Evolutionary conservation across 2,888 invertebrate genomes (phyloP), one percentile per base, ranked within the genome.

Genomic region (Tiliacea citrago): DNA sequence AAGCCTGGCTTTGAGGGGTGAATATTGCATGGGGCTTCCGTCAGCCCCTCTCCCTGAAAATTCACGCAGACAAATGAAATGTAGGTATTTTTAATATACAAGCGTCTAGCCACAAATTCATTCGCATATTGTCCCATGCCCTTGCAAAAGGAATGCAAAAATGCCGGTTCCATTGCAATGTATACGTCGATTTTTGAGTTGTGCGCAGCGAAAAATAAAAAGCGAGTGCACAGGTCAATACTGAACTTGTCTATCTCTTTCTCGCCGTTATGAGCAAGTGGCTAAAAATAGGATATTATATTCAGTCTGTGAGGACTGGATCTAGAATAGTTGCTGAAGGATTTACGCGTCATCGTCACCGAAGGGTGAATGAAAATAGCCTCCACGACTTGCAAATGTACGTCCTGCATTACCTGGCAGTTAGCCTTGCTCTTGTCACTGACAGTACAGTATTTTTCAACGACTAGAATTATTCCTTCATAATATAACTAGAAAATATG

Each of bases 151-250:
- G 55, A 62, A 75, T 78, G 58, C 47, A 29, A 75, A 62, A 75
- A 78, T 68, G 58, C 63, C 21, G 13, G 42, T 21, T 42, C 35
- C 58, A 58, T 53, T 78, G 82, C 82, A 81, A 82, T 65, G 24
- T 45, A 58, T 55, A 39, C 68, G 24, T 39, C 53, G 69, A 60
- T 75, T 45, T 62, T 53, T 16, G 51, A 61, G 70, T 49, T 35
- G 55, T 24, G 51, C 69, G 70, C 77, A 51, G 45, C 29, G 29
- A n/a, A 57, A 67, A 76, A 76, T 57, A 77, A 51, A 66, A 69
- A 60, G 47, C 39, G 21, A 68, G 47, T 76, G 58, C 53, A 81
- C 63, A 49, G 69, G 53, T 82, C 77, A 76, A 79, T 79, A 79
- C 58, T 76, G 29, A 45, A 24, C 13, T 29, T n/a, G 39, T 51